Base-by-base conservation (phyloP, 2,113 vertebrate species). In the Cebidichthys violaceus region DNA sequence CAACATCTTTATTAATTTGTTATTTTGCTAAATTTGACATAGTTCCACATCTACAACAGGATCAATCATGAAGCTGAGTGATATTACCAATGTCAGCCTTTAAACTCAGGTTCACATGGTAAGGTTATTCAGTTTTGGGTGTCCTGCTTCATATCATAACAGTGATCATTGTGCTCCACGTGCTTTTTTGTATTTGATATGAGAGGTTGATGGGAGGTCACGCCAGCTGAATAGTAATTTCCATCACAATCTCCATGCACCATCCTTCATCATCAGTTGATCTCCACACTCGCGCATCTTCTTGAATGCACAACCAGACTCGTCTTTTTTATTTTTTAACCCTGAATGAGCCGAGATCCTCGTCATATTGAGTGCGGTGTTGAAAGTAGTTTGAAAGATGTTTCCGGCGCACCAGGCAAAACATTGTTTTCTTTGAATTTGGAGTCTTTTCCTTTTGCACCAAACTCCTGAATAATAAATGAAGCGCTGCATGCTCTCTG, bases 391-490 rank as follows among this genome's bases (percentile, higher is more conserved):
- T 74, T 61, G 11, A n/a, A 15, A 33, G 6, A 59, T 31, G 55
- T 60, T 35, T 52, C 18, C 20, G 2, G 8, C 17, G 35, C 22
- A 52, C n/a, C n/a, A 59, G 52, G 24, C 55, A 24, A 13, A 2
- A 13, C 1, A 20, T 24, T 64, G 45, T 39, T 39, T 14, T 13
- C 35, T 52, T 75, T 8, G 9, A 27, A 64, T 47, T 37, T 20
- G 11, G 55, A n/a, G 31, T 64, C 43, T 39, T 37, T 52, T 4
- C 22, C 24, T 65, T n/a, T 54, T 66, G 61, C 33, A 54, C 73
- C 61, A 29, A 20, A 76, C 47, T 31, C 0, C 0, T 66, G 61
- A 76, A 76, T 76, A 76, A 76, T 76, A 18, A 22, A 64, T 54
- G n/a, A 52, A 66, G 35, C 4, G 8, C n/a, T 65, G 73, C 31